phyloP scores from a whole-genome alignment of 2,888 invertebrate species.

The Eupithecia vulgata region DNA sequence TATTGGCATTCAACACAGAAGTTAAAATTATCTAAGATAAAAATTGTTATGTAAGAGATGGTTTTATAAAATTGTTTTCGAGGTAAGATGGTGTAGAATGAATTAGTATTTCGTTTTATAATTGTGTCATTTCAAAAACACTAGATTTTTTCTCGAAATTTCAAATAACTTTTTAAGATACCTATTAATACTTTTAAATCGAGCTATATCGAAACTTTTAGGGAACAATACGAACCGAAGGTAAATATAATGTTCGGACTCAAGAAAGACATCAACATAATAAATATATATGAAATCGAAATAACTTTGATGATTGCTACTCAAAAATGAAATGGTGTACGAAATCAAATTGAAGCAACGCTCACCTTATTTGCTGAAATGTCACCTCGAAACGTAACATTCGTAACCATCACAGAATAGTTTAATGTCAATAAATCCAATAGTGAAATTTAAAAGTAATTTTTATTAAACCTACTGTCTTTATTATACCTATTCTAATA shows the following conservation, averaged over 20 bases:
- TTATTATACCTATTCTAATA: too few species aligned
- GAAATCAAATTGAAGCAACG: conserved; percentile 75
- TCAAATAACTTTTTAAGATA: too few species aligned
- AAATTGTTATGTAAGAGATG: neutral
- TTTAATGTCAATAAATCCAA: neutral
- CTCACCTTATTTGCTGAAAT: conserved; percentile 59
- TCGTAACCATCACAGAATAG: neutral
- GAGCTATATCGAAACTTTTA: neutral
- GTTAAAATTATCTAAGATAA: neutral
- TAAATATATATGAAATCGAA: conserved; percentile 55
- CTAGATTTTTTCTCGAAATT: neutral
- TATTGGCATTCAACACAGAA: neutral
- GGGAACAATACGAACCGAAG: neutral
- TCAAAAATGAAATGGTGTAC: conserved; percentile 72
- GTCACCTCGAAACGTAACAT: conserved; percentile 49
- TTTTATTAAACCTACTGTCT: too few species aligned
- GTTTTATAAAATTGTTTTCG: neutral
- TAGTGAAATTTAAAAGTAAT: neutral
- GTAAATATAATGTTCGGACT: neutral
- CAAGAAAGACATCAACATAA: conserved; percentile 27
- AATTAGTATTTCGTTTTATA: neutral
- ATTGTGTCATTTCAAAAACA: neutral
- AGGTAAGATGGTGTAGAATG: neutral
- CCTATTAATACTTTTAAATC: too few species aligned
- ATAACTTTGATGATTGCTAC: conserved; percentile 74